phyloP scores from a whole-genome alignment of 2,888 invertebrate genomes.

The Carcina quercana region DNA sequence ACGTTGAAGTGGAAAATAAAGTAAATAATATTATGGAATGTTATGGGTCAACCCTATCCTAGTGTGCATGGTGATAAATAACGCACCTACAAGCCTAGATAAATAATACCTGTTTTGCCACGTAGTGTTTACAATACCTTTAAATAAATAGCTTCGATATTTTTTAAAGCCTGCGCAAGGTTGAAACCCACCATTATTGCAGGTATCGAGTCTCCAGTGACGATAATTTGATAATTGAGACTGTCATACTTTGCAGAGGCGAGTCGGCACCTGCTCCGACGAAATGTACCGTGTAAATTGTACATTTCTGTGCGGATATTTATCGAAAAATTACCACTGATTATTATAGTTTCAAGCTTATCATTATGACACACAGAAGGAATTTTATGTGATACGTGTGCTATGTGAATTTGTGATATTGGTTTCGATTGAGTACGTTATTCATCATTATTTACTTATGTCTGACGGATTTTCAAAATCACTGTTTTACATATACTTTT shows the following conservation, averaged over 20 bases:
- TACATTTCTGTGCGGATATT: constrained; percentile 1
- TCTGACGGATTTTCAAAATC: no score
- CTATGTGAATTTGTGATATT: no score
- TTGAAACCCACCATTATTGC: constrained; percentile 47
- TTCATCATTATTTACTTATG: no score
- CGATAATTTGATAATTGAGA: constrained; percentile 62
- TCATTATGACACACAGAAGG: no score
- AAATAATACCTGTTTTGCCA: constrained; percentile 44
- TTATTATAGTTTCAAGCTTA: no score
- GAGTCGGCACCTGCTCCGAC: constrained; percentile 33
- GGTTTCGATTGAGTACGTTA: no score
- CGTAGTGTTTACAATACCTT: constrained; percentile 54
- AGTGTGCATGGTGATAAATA: no score
- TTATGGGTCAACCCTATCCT: not conserved
- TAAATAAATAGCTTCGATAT: constrained; percentile 48
- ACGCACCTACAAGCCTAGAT: constrained; percentile 28
- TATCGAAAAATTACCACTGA: no score
- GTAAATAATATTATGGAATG: not conserved
- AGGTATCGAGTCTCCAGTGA: constrained; percentile 51
- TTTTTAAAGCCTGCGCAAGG: constrained; percentile 47
- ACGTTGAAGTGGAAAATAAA: constrained; percentile 13
- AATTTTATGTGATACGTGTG: no score
- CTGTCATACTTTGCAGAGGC: constrained; percentile 34
- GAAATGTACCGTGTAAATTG: constrained; percentile 3
- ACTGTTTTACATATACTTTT: no score